Evolutionary conservation across 1,140 invertebrate genomes (phyloP).

Genomic region (Bombyx mandarina): DNA sequence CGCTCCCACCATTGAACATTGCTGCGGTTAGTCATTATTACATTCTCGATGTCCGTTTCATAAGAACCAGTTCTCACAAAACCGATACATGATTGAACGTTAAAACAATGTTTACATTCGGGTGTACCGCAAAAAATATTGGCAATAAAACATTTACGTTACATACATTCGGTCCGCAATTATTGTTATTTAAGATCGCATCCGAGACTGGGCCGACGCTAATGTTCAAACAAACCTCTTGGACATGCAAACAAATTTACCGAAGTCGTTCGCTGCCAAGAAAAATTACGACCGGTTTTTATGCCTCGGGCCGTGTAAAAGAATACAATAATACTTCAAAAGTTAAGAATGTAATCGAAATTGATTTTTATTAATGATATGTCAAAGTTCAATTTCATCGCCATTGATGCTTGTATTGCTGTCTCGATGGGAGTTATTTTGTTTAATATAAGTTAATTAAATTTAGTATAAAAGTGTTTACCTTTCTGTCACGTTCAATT

Average conservation of each 20-base stretch:
- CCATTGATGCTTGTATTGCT: too few relatives aligned
- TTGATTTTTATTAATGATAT: too few relatives aligned
- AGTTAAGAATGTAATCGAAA: too few relatives aligned
- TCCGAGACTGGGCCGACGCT: conserved; percentile 41
- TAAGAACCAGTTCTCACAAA: conserved; percentile 3
- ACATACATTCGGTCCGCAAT: conserved; percentile 16
- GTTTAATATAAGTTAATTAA: too few relatives aligned
- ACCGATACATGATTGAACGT: conserved; percentile 3
- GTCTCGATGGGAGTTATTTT: too few relatives aligned
- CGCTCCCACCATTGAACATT: too few relatives aligned
- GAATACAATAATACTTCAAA: too few relatives aligned
- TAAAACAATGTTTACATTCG: conserved; percentile 5
- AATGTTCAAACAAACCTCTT: conserved; percentile 45
- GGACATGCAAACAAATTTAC: conserved; percentile 61
- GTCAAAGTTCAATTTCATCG: too few relatives aligned
- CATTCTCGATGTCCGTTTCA: background rate
- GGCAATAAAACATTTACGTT: conserved; percentile 10
- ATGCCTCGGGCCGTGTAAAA: conserved; percentile 28
- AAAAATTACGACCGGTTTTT: conserved; percentile 56
- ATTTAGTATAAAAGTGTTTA: too few relatives aligned
- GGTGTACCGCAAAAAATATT: conserved; percentile 6
- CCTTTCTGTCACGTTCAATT: too few relatives aligned
- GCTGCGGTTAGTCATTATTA: background rate
- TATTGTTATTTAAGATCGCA: conserved; percentile 42
- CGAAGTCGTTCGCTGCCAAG: conserved; percentile 52